A percentile compares a stretch with the other conserved stretches of the same genome.
These are phyloP conservation scores for Enteromius argenteus DNA, from an alignment of 2,797 vertebrate genomes.

Conservation along the genomic window DNA sequence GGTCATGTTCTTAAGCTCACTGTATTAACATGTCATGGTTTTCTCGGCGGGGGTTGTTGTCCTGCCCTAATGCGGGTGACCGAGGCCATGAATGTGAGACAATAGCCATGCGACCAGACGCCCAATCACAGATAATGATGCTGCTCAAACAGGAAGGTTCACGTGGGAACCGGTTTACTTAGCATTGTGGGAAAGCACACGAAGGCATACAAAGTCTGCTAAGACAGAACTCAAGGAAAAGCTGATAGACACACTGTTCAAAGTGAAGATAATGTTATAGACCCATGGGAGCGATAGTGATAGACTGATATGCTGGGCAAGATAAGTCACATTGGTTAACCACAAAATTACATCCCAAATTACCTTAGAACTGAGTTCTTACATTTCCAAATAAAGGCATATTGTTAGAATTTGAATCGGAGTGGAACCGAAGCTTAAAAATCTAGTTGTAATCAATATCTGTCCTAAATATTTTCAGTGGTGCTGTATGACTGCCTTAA, in stretches of 20 bases:
- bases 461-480: background rate
- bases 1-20: slow-evolving; percentile 57
- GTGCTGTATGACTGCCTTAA: background rate
- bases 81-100: slow-evolving; percentile 65
- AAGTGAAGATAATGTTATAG: slow-evolving; percentile 12
- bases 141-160: slow-evolving; percentile 63
- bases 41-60: slow-evolving; percentile 45
- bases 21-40: slow-evolving; percentile 41
- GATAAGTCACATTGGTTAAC: background rate
- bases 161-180: slow-evolving; percentile 71
- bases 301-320: background rate
- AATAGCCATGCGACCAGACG: slow-evolving; percentile 67
- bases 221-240: slow-evolving; percentile 59
- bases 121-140: slow-evolving; percentile 69
- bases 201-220: background rate
- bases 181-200: slow-evolving; percentile 43
- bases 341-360: background rate
- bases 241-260: slow-evolving; percentile 62
- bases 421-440: background rate
- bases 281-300: background rate
- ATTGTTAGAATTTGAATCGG: background rate
- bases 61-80: slow-evolving; percentile 63
- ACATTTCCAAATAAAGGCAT: background rate
- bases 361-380: background rate
- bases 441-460: background rate